phyloP scores from a whole-genome alignment of 2,797 vertebrate species.

The Perodicticus potto region DNA sequence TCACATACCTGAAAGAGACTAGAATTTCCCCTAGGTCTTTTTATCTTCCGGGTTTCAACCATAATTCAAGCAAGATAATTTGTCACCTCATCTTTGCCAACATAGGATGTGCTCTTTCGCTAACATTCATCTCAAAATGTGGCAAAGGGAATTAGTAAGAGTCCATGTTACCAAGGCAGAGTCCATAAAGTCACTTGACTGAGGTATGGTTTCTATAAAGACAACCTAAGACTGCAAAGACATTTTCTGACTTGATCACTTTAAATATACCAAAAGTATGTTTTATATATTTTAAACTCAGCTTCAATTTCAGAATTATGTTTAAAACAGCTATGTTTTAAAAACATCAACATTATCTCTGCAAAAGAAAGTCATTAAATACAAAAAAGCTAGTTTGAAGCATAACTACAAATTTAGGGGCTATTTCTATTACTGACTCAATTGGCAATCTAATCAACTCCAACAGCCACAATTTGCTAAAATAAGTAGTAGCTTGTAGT shows the following conservation, averaged over 20 bases:
- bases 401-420: neutral
- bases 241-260: conserved; percentile 23
- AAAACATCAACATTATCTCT: conserved; percentile 44
- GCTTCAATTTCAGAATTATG: conserved; percentile 50
- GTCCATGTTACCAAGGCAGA: neutral
- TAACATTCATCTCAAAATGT: conserved; percentile 45
- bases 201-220: neutral
- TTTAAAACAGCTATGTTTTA: conserved; percentile 44
- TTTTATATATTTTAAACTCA: neutral
- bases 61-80: conserved; percentile 23
- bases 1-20: neutral
- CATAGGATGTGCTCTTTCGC: neutral
- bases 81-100: neutral
- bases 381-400: conserved; percentile 42
- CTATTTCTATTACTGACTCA: neutral
- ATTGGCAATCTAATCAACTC: neutral
- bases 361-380: conserved; percentile 55
- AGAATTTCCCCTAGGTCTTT: conserved; percentile 16
- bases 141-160: conserved; percentile 35
- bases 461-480: neutral
- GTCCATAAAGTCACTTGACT: neutral
- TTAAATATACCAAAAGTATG: neutral
- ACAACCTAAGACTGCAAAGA: neutral
- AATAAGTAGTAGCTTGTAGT: neutral
- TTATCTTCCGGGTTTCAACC: neutral